Evolutionary conservation across 2,797 vertebrate species (phyloP).

Genomic region (Hapalemur alaotrensis): DNA sequence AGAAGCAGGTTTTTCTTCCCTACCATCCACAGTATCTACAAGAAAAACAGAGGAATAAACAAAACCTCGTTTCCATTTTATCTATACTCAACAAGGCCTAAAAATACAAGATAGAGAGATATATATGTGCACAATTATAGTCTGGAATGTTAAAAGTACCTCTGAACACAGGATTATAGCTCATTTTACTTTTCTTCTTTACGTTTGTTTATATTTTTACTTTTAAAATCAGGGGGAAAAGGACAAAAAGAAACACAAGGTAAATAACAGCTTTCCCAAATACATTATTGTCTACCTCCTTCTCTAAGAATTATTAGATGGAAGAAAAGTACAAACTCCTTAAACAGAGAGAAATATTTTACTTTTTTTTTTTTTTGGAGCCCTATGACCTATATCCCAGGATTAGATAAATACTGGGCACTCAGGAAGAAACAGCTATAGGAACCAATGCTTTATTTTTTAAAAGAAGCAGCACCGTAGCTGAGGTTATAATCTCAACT

Average conservation of each 20-base stretch:
- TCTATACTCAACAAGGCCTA: background rate
- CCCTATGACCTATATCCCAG: background rate
- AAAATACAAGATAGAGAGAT: background rate
- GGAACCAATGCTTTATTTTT: constrained; percentile 23
- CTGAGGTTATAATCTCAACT: background rate
- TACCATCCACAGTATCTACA: constrained; percentile 91
- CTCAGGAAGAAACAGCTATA: background rate
- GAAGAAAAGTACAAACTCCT: background rate
- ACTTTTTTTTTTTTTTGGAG: background rate
- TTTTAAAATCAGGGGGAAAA: background rate
- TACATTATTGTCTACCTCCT: background rate
- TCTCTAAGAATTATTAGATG: background rate
- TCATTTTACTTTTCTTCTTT: constrained; percentile 23
- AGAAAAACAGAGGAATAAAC: constrained; percentile 40
- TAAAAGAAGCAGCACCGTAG: background rate
- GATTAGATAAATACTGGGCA: background rate
- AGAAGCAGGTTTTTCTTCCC: constrained; percentile 92
- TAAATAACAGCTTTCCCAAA: background rate
- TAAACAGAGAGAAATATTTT: constrained; percentile 10
- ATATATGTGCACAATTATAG: background rate
- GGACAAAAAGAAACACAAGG: background rate
- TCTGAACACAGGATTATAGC: background rate
- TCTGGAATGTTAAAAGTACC: background rate
- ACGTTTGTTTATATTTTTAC: constrained; percentile 3
- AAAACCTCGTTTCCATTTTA: constrained; percentile 43